These are phyloP conservation scores for Lordiphosa collinella DNA, from an alignment of 1,140 invertebrate genomes.

Conservation along the genomic window DNA sequence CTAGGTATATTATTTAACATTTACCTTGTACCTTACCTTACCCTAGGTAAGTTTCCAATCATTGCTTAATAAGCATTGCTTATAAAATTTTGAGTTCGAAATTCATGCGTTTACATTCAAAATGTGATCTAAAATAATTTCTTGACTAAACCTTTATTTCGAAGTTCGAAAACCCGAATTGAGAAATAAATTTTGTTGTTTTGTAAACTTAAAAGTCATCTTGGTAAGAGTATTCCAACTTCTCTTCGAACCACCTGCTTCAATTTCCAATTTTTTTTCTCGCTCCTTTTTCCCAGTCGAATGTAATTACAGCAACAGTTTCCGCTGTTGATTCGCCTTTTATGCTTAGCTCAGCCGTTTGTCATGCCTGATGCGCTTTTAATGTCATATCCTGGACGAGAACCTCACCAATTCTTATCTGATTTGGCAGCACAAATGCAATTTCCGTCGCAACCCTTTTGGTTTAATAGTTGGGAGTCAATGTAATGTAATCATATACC, in stretches of 20 bases:
- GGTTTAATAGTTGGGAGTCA: constrained; percentile 72
- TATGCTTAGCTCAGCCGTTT: constrained; percentile 10
- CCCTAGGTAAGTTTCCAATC: too few species aligned
- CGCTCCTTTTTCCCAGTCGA: constrained; percentile 13
- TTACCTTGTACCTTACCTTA: too few species aligned
- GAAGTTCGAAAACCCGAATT: too few species aligned
- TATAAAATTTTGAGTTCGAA: too few species aligned
- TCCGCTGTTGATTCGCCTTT: constrained; percentile 35
- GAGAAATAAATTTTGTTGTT: too few species aligned
- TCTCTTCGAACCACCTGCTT: neutral
- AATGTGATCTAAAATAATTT: too few species aligned
- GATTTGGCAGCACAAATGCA: constrained; percentile 74
- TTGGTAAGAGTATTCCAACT: neutral
- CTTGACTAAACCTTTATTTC: too few species aligned
- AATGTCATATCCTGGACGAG: constrained; percentile 63
- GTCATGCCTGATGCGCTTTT: constrained; percentile 60
- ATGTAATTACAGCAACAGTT: constrained; percentile 71
- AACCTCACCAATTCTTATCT: constrained; percentile 49
- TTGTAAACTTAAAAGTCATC: too few species aligned
- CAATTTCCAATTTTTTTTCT: neutral
- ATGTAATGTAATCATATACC: constrained; percentile 25
- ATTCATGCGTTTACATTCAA: too few species aligned
- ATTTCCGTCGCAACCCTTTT: constrained; percentile 55
- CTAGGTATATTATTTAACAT: too few species aligned
- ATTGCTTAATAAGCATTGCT: too few species aligned